Evolutionary conservation across 1,140 invertebrate genomes (phyloP), one percentile per base, ranked within the genome.

Genomic region (Hesperophylax magnus): DNA sequence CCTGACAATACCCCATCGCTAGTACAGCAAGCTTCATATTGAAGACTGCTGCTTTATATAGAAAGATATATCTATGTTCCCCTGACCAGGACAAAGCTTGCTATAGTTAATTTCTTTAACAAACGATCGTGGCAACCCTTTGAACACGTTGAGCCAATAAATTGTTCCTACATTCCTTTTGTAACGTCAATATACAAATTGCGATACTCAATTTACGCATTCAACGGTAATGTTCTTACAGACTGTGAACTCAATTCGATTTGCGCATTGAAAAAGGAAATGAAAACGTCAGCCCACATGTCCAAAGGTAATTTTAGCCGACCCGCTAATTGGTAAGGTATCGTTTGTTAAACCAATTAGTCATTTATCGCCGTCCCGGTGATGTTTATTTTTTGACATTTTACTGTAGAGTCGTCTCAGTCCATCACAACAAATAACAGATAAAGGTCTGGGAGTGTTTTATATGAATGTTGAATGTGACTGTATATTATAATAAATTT

Each of bases 321-420:
- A 7, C 7, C 31, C 3, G 31, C 7, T 3, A 31, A 39, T 27
- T 27, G 27, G 27, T 27, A 5, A 27, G 27, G 27, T 27, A 39
- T 39, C 34, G 34, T 39, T 39, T 39, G 34, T 39, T 8, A 39
- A 39, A 39, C 34, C 3, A 39, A 39, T 39, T 39, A 5, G 7
- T 39, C 3, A 4, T 1, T 39, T 39, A 39, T 39, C 34, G 7
- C 34, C 34, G 34, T 3, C 34, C 6, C 34, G 34, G 34, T 39
- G 34, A 9, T 60, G 22, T 65, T 17, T 65, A 65, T 65, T 65
- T 65, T 65, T 65, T 65, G 20, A 65, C 61, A 27, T 71, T 71
- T 71, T 52, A 71, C 67, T 52, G 17, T 18, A 24, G 18, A 20
- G n/a, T 24, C n/a, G 15, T 1, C 9, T 8, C 67, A 8, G 67